Evolutionary conservation across 2,797 vertebrate genomes (phyloP).

Genomic region (Bucorvus abyssinicus): DNA sequence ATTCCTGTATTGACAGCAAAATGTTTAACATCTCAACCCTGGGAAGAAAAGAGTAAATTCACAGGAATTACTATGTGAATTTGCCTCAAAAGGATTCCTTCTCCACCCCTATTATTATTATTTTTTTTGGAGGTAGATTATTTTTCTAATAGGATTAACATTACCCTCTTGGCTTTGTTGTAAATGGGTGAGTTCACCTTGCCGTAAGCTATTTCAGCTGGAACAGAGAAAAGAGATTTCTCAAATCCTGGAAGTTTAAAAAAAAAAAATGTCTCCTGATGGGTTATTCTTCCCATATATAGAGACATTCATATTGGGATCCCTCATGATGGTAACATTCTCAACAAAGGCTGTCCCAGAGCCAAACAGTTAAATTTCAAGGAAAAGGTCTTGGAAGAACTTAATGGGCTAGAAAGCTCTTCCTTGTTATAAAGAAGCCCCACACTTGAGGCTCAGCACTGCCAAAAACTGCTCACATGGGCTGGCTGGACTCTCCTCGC

Average conservation of each 20-base stretch:
- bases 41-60: conserved; percentile 19
- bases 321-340: background rate
- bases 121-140: conserved; percentile 38
- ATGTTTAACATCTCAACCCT: background rate
- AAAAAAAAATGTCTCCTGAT: background rate
- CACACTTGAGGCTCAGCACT: rapidly evolving
- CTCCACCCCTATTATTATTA: background rate
- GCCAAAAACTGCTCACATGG: background rate
- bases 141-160: conserved; percentile 56
- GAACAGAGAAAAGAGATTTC: background rate
- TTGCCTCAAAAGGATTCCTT: background rate
- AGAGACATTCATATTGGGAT: background rate
- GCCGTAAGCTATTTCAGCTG: background rate
- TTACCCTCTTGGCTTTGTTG: background rate
- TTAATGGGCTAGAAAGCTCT: background rate
- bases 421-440: background rate
- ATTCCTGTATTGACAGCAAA: background rate
- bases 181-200: conserved; percentile 38
- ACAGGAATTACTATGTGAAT: background rate
- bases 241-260: background rate
- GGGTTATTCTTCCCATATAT: background rate
- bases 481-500: rapidly evolving
- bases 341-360: background rate
- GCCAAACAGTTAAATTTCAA: background rate
- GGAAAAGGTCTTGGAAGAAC: background rate